phyloP scores from a whole-genome alignment of 2,797 vertebrate species.

The Phalloptychus januarius region DNA sequence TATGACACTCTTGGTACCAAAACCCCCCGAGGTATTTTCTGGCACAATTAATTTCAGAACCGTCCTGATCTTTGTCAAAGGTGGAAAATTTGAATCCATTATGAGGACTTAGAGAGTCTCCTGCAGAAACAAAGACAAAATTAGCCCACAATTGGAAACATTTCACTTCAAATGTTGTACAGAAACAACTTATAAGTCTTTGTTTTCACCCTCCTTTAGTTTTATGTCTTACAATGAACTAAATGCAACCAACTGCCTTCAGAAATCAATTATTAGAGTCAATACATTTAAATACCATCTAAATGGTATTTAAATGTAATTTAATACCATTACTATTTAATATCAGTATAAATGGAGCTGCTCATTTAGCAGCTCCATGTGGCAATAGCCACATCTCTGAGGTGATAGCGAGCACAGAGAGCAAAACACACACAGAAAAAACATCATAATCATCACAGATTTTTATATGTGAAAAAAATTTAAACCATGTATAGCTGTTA shows the following conservation, averaged over 20 bases:
- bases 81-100: conserved; percentile 15
- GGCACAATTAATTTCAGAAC: accelerated
- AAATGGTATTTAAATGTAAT: not conserved
- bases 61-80: conserved; percentile 40
- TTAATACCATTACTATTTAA: not conserved
- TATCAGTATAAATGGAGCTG: not conserved
- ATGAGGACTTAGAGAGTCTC: accelerated
- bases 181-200: not conserved
- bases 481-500: not conserved
- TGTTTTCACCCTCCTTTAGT: not conserved
- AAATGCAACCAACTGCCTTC: not conserved
- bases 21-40: accelerated
- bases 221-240: not conserved
- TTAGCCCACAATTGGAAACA: not conserved
- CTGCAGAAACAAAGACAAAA: not conserved
- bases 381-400: not conserved
- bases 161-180: not conserved
- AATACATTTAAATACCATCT: too few species aligned
- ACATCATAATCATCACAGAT: not conserved
- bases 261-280: not conserved
- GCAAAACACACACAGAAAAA: not conserved
- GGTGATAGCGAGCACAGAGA: not conserved
- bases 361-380: not conserved
- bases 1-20: accelerated
- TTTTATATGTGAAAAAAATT: not conserved